These are phyloP conservation scores for Drosophila orena DNA, from an alignment of 1,140 invertebrate genomes.

Conservation along the genomic window DNA sequence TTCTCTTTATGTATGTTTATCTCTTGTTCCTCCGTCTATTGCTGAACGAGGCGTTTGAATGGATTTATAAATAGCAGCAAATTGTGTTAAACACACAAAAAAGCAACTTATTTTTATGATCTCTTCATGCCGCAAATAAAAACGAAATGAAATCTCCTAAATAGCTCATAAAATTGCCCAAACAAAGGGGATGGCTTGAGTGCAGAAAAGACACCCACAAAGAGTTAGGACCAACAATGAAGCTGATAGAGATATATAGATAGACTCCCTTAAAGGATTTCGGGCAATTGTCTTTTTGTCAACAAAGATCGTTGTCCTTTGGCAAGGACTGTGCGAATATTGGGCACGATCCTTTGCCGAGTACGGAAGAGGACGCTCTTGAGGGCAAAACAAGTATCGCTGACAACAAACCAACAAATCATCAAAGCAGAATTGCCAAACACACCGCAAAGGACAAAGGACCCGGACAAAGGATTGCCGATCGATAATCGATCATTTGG, in stretches of 20 bases:
- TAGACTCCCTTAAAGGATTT: constrained; percentile 51
- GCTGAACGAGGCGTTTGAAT: constrained; percentile 54
- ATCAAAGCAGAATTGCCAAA: constrained; percentile 73
- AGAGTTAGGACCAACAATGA: constrained; percentile 30
- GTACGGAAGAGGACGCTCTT: constrained; percentile 22
- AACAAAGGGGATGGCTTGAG: constrained; percentile 33
- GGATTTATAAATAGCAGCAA: constrained; percentile 70
- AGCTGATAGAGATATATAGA: constrained; percentile 54
- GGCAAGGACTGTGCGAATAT: constrained; percentile 53
- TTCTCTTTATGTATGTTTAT: constrained; percentile 18
- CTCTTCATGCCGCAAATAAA: constrained; percentile 62
- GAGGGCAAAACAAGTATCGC: constrained; percentile 38
- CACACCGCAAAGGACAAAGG: constrained; percentile 63
- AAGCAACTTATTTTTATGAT: constrained; percentile 59
- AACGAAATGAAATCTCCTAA: constrained; percentile 50
- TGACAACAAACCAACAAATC: constrained; percentile 80
- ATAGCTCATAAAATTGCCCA: constrained; percentile 47
- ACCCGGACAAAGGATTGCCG: constrained; percentile 27
- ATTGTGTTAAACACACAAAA: constrained; percentile 57
- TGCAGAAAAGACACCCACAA: constrained; percentile 57
- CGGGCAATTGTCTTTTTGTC: constrained; percentile 56
- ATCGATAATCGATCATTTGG: constrained; percentile 81
- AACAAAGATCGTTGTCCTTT: constrained; percentile 38
- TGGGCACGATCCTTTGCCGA: constrained; percentile 64
- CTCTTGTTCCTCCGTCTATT: constrained; percentile 11